Conservation (phyloP, 2,888 invertebrate genomes). For the Pterostichus niger region DNA sequence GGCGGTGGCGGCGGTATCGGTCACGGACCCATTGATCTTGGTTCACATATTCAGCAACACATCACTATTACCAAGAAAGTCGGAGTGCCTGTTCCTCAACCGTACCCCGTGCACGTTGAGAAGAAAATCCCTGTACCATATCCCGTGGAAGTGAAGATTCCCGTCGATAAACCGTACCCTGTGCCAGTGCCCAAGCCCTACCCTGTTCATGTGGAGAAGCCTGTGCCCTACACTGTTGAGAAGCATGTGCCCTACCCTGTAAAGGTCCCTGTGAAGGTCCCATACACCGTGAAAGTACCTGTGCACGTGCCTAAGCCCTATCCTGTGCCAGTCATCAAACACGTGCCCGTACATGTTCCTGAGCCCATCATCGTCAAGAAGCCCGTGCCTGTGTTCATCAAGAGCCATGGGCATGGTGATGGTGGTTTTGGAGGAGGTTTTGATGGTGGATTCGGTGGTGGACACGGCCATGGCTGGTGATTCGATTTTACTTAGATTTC, state of each 20-base stretch:
- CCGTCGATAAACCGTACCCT: conserved; percentile 78
- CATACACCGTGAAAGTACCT: conserved; percentile 40
- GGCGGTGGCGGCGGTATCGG: conserved; percentile 25
- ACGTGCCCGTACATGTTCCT: conserved; percentile 62
- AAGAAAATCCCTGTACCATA: conserved; percentile 78
- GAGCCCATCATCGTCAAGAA: conserved; percentile 63
- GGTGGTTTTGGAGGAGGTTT: conserved; percentile 29
- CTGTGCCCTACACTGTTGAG: conserved; percentile 79
- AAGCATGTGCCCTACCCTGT: conserved; percentile 77
- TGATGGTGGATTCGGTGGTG: conserved; percentile 39
- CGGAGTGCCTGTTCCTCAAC: conserved; percentile 78
- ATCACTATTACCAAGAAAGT: conserved; percentile 77
- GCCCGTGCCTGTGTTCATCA: conserved; percentile 62
- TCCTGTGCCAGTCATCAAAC: conserved; percentile 59
- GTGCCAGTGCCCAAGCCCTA: conserved; percentile 78
- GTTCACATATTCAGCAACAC: conserved; percentile 72
- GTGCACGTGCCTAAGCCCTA: conserved; percentile 57
- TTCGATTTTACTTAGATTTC: background rate
- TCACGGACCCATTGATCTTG: conserved; percentile 70
- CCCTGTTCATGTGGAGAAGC: conserved; percentile 78
- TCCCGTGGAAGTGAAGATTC: conserved; percentile 76
- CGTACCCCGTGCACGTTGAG: conserved; percentile 78
- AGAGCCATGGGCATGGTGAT: conserved; percentile 54
- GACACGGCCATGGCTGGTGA: conserved; percentile 57
- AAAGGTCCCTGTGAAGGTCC: conserved; percentile 66